A percentile compares a stretch with the other conserved stretches of the same genome.
Conservation (phyloP, 2,888 invertebrate genomes). For the Amphipyra tragopoginis region DNA sequence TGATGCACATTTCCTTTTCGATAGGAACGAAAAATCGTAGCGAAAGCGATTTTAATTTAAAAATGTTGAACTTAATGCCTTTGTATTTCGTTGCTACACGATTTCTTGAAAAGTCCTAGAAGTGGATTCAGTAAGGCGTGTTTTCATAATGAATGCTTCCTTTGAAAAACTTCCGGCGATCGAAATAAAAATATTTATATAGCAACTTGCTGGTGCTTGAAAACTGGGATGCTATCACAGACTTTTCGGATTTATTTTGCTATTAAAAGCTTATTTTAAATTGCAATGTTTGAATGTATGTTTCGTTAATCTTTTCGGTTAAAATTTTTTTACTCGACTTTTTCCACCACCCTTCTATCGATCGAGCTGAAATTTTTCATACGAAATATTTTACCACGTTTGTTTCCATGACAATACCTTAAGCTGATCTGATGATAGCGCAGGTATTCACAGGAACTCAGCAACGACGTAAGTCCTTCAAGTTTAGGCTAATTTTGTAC, state of each 20-base stretch:
- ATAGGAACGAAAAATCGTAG: constrained; percentile 9
- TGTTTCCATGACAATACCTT: too few species aligned
- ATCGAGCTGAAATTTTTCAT: too few species aligned
- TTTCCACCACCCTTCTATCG: too few species aligned
- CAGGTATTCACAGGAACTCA: too few species aligned
- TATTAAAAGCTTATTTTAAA: background rate
- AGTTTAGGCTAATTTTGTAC: too few species aligned
- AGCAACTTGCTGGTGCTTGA: constrained; percentile 11
- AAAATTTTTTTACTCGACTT: too few species aligned
- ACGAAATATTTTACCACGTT: too few species aligned
- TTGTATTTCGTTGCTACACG: constrained; percentile 24
- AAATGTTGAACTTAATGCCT: constrained; percentile 38
- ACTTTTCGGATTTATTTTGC: background rate
- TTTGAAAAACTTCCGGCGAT: constrained; percentile 41
- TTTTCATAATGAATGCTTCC: constrained; percentile 52
- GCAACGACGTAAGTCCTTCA: too few species aligned
- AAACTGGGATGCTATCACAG: constrained; percentile 10
- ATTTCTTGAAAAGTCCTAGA: constrained; percentile 30
- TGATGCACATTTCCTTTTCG: background rate
- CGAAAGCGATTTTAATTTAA: constrained; percentile 15
- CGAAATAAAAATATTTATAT: constrained; percentile 53
- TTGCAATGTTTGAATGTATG: too few species aligned
- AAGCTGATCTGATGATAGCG: too few species aligned
- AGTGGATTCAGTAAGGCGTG: constrained; percentile 45
- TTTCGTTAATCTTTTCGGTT: too few species aligned